These are phyloP conservation scores for Molossus molossus DNA, from an alignment of 2,797 vertebrate genomes.

Conservation along the genomic window DNA sequence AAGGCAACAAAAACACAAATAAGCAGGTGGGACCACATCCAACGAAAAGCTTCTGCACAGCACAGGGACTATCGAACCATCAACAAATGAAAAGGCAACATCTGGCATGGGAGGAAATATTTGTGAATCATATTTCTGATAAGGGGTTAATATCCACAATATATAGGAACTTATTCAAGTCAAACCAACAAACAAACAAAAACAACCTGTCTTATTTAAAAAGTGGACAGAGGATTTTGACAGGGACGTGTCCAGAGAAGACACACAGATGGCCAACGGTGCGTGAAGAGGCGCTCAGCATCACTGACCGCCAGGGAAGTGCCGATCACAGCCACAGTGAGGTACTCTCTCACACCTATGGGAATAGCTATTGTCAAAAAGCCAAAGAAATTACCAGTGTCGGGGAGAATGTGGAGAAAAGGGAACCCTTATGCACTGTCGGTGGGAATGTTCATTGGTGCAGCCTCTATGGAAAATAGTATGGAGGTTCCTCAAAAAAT, in stretches of 20 bases:
- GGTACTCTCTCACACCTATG: not conserved
- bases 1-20: not conserved
- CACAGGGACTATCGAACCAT: not conserved
- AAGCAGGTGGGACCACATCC: not conserved
- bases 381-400: not conserved
- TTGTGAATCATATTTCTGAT: not conserved
- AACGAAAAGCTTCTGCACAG: not conserved
- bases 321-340: not conserved
- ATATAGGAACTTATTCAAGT: not conserved
- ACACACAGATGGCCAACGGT: not conserved
- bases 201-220: not conserved
- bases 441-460: too few relatives aligned
- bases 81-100: not conserved
- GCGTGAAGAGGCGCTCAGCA: not conserved
- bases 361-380: not conserved
- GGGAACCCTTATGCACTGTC: not conserved
- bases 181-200: not conserved
- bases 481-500: not conserved
- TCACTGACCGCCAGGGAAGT: not conserved
- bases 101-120: not conserved
- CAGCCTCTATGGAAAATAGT: not conserved
- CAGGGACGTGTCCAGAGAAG: not conserved
- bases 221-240: not conserved
- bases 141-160: not conserved
- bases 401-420: not conserved